Conservation (phyloP, 2,888 invertebrate genomes). For the Eudasyphora cyanicolor region DNA sequence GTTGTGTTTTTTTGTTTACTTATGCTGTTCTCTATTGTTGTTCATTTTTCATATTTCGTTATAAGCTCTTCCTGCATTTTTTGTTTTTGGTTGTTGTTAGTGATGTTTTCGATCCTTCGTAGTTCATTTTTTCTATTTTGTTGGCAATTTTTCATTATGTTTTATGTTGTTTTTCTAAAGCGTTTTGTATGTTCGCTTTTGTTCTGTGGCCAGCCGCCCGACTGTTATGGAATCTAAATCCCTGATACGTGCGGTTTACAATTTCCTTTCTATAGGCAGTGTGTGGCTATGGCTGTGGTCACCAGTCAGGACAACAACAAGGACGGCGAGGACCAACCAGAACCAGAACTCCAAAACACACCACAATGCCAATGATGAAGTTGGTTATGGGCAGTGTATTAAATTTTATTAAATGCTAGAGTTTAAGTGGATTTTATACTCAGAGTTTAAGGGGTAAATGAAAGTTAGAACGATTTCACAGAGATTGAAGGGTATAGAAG, state of each 20-base stretch:
- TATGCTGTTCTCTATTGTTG: constrained; percentile 14
- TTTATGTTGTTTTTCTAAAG: constrained; percentile 28
- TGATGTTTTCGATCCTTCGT: neutral
- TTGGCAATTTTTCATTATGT: constrained; percentile 41
- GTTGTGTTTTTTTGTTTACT: neutral
- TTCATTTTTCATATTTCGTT: constrained; percentile 40
- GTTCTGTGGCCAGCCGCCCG: neutral
- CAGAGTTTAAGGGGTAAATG: neutral
- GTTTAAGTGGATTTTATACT: constrained; percentile 48
- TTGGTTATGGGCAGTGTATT: constrained; percentile 33
- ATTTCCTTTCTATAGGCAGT: constrained; percentile 39
- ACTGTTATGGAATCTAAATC: constrained; percentile 42
- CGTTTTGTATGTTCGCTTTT: neutral
- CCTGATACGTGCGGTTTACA: constrained; percentile 56
- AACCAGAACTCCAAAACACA: no score
- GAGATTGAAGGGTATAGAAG: neutral
- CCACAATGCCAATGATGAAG: neutral
- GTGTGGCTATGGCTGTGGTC: neutral
- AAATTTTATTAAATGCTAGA: constrained; percentile 45
- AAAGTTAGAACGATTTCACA: no score
- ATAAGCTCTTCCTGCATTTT: neutral
- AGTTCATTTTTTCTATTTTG: constrained; percentile 14
- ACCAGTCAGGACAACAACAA: neutral
- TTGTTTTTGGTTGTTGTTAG: constrained; percentile 1
- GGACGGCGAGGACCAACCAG: neutral